Evolutionary conservation across 2,888 invertebrate genomes (phyloP).

Genomic region (Lamellibrachia columna): DNA sequence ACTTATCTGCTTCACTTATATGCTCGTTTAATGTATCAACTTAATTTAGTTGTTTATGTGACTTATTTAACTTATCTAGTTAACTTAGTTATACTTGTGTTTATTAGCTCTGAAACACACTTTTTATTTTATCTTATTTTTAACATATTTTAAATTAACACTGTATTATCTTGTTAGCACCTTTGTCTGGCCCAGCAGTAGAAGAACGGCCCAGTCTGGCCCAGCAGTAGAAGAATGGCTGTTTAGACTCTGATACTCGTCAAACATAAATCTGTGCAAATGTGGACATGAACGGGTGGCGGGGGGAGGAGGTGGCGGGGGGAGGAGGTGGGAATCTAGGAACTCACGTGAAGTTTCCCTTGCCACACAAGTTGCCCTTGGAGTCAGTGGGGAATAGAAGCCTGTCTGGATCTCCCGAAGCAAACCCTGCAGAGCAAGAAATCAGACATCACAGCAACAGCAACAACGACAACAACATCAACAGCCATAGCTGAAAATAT

Average conservation of each 20-base stretch:
- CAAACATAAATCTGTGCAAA: background rate
- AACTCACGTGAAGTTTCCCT: constrained; percentile 45
- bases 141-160: too few relatives aligned
- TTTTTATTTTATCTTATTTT: too few relatives aligned
- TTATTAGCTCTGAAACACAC: too few relatives aligned
- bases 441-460: background rate
- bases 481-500: background rate
- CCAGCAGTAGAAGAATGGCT: too few relatives aligned
- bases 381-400: constrained; percentile 84
- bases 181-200: too few relatives aligned
- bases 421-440: constrained; percentile 71
- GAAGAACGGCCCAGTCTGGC: too few relatives aligned
- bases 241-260: background rate
- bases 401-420: constrained; percentile 78
- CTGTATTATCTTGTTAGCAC: too few relatives aligned
- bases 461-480: background rate
- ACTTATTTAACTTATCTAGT: too few relatives aligned
- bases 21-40: too few relatives aligned
- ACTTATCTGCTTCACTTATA: too few relatives aligned
- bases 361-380: constrained; percentile 79
- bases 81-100: too few relatives aligned
- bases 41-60: too few relatives aligned
- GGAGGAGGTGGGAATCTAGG: background rate
- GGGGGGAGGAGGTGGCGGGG: background rate
- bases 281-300: background rate